These are phyloP conservation scores for Xenopus laevis DNA, from an alignment of 2,113 vertebrate species.

Conservation along the genomic window DNA sequence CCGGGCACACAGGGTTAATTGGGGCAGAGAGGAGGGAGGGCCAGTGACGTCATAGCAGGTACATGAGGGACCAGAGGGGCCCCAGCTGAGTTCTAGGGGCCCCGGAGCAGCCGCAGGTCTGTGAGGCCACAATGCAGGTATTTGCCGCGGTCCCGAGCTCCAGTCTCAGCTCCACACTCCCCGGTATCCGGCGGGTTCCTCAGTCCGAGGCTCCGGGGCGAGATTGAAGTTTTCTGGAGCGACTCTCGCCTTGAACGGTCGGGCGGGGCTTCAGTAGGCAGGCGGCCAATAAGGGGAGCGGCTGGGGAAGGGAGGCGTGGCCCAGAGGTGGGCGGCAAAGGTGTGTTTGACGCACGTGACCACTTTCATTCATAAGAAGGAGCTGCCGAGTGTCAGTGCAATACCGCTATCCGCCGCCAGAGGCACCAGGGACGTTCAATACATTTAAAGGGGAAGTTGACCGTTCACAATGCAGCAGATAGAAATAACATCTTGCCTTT, in stretches of 20 bases:
- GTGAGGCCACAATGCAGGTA: too few relatives aligned
- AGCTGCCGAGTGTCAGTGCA: not conserved
- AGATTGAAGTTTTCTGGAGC: not conserved
- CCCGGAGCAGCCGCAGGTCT: too few relatives aligned
- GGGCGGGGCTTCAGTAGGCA: slow-evolving; percentile 5
- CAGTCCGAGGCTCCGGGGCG: not conserved
- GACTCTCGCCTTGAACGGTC: not conserved
- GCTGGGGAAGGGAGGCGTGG: slow-evolving; percentile 12
- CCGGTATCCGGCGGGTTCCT: not conserved
- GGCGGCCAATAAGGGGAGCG: slow-evolving; percentile 31
- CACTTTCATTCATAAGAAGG: slow-evolving; percentile 16
- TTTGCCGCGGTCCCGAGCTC: too few relatives aligned
- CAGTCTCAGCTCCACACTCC: not conserved
- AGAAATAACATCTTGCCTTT: too few relatives aligned
- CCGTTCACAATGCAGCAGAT: too few relatives aligned
- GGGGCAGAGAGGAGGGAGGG: too few relatives aligned
- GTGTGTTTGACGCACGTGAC: not conserved
- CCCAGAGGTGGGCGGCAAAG: not conserved
- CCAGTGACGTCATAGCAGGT: too few relatives aligned
- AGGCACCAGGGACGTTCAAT: not conserved
- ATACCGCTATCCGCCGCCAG: not conserved
- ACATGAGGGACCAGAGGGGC: too few relatives aligned
- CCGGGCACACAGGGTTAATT: too few relatives aligned
- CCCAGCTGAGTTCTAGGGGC: too few relatives aligned
- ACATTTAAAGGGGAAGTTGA: too few relatives aligned